These are phyloP conservation scores for Rhingia campestris DNA, from an alignment of 2,888 invertebrate species.

Conservation along the genomic window DNA sequence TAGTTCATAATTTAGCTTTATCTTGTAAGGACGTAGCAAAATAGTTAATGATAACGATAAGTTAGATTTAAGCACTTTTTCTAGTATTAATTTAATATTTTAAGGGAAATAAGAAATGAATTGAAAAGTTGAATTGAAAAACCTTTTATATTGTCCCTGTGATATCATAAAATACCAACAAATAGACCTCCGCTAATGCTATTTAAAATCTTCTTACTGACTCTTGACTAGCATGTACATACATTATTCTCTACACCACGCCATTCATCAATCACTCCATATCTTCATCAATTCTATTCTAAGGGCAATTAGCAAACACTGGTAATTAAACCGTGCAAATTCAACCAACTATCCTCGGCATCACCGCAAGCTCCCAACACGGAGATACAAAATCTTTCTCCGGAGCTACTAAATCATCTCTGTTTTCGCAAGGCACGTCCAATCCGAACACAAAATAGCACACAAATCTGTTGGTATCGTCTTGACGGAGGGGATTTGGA, in stretches of 20 bases:
- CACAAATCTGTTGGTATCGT: slow-evolving; percentile 29
- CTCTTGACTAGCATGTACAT: background rate
- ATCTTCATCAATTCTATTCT: slow-evolving; percentile 25
- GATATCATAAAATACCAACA: too few relatives aligned
- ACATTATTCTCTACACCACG: background rate
- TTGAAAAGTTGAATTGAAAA: too few relatives aligned
- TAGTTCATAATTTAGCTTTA: too few relatives aligned
- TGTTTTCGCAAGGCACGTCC: slow-evolving; percentile 27
- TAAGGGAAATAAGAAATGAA: too few relatives aligned
- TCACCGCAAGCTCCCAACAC: slow-evolving; percentile 10
- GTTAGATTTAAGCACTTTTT: too few relatives aligned
- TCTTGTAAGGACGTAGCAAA: too few relatives aligned
- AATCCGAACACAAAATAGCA: slow-evolving; percentile 23
- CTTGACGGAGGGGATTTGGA: slow-evolving; percentile 14
- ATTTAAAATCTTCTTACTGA: too few relatives aligned
- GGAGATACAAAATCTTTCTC: slow-evolving; percentile 37
- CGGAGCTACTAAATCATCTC: slow-evolving; percentile 50
- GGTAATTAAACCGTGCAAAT: slow-evolving; percentile 47
- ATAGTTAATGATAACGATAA: too few relatives aligned
- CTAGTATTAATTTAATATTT: too few relatives aligned
- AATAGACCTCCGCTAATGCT: too few relatives aligned
- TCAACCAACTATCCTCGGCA: background rate
- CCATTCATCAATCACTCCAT: slow-evolving; percentile 15
- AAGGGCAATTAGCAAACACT: slow-evolving; percentile 51
- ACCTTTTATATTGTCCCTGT: too few relatives aligned